Base-by-base conservation (phyloP, 2,113 vertebrate genomes). In the Plecotus auritus region DNA sequence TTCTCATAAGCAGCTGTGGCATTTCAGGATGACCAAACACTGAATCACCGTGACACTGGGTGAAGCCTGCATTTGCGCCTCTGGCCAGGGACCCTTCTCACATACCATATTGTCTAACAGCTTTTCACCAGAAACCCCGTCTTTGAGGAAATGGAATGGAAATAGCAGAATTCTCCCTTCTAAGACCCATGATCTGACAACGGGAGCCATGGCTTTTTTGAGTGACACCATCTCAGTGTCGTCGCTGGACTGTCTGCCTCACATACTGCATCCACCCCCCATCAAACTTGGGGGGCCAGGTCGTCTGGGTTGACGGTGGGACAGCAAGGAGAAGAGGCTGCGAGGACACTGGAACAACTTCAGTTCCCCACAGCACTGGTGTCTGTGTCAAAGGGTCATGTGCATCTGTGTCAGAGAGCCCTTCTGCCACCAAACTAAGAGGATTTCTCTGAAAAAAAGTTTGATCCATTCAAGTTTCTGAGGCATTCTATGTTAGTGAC, bases 121-220 rank as follows among this genome's bases (percentile, higher is more conserved):
- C 61, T 88, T 72, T n/a, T 92, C n/a, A 45, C 85, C 74, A 45
- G 82, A 69, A 47, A 1, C 35, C n/a, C 40, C 11, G 7, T 28
- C 86, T 87, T 54, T 40, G 69, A 95, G 85, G 84, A 95, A 87
- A 54, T 30, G 54, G 91, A 87, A 89, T 5, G 4, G 61, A 66
- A 91, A 61, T 1, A 2, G 45, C 30, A 18, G 26, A 20, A 9
- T 28, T 61, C 64, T 92, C 5, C 2, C 0, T 45, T 42, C 4
- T 18, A 67, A 87, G 28, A 17, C 14, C 30, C 40, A 26, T 0
- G 7, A 1, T 61, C 73, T 40, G 26, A 26, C 85, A 78, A 78
- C 37, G 56, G 86, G 61, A 91, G 17, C 35, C 32, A 2, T 1
- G 13, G 42, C 30, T 84, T 10, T 59, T 22, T 0, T 4, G 4